Percentiles rank a stretch among this genome's conserved stretches.
Evolutionary conservation across 2,888 invertebrate genomes (phyloP).

Genomic region (Trilocha varians): DNA sequence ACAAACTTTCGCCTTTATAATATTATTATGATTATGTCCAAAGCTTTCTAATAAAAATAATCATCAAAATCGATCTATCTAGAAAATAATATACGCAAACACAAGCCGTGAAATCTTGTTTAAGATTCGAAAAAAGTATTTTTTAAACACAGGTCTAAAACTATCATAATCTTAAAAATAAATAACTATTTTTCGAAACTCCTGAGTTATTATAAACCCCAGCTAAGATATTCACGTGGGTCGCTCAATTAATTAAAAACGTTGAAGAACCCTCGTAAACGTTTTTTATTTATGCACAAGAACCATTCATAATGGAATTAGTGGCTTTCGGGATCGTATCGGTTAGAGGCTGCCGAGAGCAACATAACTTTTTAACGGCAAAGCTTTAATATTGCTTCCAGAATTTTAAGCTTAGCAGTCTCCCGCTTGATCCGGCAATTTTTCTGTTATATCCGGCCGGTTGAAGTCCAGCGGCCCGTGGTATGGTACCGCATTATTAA

Average conservation of each 20-base stretch:
- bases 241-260: not conserved
- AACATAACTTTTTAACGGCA: slow-evolving; percentile 33
- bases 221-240: not conserved
- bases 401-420: slow-evolving; percentile 39
- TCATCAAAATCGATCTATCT: too few relatives aligned
- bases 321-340: slow-evolving; percentile 27
- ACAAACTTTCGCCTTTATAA: too few relatives aligned
- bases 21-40: too few relatives aligned
- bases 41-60: too few relatives aligned
- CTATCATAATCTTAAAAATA: too few relatives aligned
- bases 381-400: slow-evolving; percentile 40
- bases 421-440: slow-evolving; percentile 55
- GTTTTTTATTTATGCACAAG: slow-evolving; percentile 3
- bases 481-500: slow-evolving; percentile 60
- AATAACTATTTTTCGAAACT: too few relatives aligned
- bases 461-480: slow-evolving; percentile 31
- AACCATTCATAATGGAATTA: slow-evolving; percentile 26
- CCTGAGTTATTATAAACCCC: too few relatives aligned
- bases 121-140: too few relatives aligned
- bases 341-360: slow-evolving; percentile 31
- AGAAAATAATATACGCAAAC: too few relatives aligned
- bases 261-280: not conserved
- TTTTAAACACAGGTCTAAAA: too few relatives aligned
- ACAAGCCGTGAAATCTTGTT: too few relatives aligned
- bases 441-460: slow-evolving; percentile 58